These are phyloP conservation scores for Centropristis striata DNA, from an alignment of 2,113 vertebrate species.

Conservation along the genomic window DNA sequence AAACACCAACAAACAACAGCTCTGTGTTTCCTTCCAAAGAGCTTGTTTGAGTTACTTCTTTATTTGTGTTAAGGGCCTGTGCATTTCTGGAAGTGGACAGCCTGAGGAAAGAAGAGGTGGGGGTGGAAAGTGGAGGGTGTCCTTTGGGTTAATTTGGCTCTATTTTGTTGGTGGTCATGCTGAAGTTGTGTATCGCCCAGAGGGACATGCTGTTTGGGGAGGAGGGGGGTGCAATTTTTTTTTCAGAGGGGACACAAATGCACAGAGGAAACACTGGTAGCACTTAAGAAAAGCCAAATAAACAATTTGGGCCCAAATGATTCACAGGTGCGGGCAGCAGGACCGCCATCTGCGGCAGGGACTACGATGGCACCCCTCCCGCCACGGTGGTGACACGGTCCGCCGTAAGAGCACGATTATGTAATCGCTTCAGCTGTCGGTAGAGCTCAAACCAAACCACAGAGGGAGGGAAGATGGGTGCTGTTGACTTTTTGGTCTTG, in stretches of 20 bases:
- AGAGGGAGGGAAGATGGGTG: slow-evolving; percentile 36
- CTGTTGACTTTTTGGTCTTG: slow-evolving; percentile 32
- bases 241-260: slow-evolving; percentile 73
- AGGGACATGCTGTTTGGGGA: slow-evolving; percentile 58
- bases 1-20: slow-evolving; percentile 44
- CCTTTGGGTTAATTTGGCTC: slow-evolving; percentile 75
- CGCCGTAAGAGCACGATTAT: slow-evolving; percentile 76
- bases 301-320: slow-evolving; percentile 87
- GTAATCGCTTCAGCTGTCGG: slow-evolving; percentile 85
- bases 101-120: slow-evolving; percentile 51
- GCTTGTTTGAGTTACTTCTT: slow-evolving; percentile 66
- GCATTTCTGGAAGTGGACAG: slow-evolving; percentile 69
- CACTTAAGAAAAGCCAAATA: slow-evolving; percentile 86
- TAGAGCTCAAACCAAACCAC: slow-evolving; percentile 66
- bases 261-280: slow-evolving; percentile 87
- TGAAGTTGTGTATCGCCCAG: slow-evolving; percentile 61
- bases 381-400: slow-evolving; percentile 62
- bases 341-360: slow-evolving; percentile 80
- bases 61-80: slow-evolving; percentile 64
- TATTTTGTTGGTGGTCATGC: slow-evolving; percentile 76
- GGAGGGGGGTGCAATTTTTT: slow-evolving; percentile 54
- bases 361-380: slow-evolving; percentile 70
- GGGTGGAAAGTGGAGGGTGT: slow-evolving; percentile 60
- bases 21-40: slow-evolving; percentile 51
- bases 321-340: slow-evolving; percentile 87